Conservation (phyloP, 2,113 vertebrate species). For the Sceloporus tristichus region DNA sequence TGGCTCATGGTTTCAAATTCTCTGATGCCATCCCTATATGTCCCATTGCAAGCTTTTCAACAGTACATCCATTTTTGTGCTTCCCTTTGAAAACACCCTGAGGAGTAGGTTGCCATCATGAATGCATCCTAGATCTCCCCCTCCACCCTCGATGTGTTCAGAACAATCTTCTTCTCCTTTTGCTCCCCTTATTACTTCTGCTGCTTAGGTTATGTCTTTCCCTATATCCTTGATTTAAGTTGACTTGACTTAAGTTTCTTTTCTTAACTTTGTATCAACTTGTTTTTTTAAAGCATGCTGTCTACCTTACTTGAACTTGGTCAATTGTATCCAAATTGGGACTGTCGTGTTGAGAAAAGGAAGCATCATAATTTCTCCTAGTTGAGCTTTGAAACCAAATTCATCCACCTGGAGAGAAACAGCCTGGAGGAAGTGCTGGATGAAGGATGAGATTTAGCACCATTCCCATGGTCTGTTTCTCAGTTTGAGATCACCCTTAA, state of each 20-base stretch:
- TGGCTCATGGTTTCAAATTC: constrained; percentile 53
- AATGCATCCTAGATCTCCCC: constrained; percentile 52
- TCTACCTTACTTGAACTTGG: constrained; percentile 70
- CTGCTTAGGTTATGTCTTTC: constrained; percentile 41
- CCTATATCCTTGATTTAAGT: constrained; percentile 68
- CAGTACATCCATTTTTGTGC: constrained; percentile 47
- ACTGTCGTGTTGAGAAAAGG: constrained; percentile 59
- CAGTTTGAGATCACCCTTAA: neutral
- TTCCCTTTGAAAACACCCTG: constrained; percentile 60
- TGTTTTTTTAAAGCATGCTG: constrained; percentile 23
- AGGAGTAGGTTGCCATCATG: constrained; percentile 54
- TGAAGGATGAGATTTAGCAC: neutral
- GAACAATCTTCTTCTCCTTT: constrained; percentile 44
- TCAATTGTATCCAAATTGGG: constrained; percentile 53
- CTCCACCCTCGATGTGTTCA: constrained; percentile 5
- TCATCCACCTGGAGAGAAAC: too few relatives aligned
- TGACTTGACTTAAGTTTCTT: constrained; percentile 60
- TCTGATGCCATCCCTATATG: constrained; percentile 32
- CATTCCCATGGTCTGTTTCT: neutral
- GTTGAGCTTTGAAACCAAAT: neutral
- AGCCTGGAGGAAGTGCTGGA: neutral
- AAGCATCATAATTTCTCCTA: constrained; percentile 25
- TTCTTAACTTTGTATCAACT: constrained; percentile 54
- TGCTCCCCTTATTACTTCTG: constrained; percentile 30
- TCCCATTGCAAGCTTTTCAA: constrained; percentile 23